Conservation (phyloP, 2,888 invertebrate species). For the Mayetiola destructor region DNA sequence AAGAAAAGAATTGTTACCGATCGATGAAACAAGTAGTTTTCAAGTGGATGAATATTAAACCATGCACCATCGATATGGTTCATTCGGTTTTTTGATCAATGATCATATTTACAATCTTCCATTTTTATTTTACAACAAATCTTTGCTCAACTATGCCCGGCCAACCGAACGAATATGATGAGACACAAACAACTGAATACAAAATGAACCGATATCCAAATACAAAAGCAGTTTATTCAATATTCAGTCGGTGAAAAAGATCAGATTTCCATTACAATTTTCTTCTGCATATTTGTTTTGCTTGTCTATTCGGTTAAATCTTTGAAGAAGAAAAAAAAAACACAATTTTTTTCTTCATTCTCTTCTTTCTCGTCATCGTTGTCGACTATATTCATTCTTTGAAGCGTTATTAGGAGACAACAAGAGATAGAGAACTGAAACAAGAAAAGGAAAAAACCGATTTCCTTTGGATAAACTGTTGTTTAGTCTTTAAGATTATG, state of each 20-base stretch:
- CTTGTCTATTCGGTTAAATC: not conserved
- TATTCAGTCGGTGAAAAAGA: slow-evolving; percentile 11
- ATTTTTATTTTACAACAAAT: too few species aligned
- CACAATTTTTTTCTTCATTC: not conserved
- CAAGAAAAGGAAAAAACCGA: not conserved
- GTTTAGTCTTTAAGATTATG: slow-evolving; percentile 1
- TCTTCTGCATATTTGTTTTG: slow-evolving; percentile 4
- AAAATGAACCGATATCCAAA: too few species aligned
- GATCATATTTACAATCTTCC: too few species aligned
- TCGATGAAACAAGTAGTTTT: slow-evolving; percentile 5
- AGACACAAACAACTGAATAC: too few species aligned
- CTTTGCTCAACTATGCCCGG: too few species aligned
- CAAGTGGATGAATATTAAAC: slow-evolving; percentile 6
- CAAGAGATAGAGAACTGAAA: not conserved
- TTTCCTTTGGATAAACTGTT: slow-evolving; percentile 2
- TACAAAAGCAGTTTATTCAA: too few species aligned
- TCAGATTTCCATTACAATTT: slow-evolving; percentile 9
- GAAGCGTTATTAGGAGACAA: not conserved
- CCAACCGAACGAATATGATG: too few species aligned
- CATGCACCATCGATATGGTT: too few species aligned
- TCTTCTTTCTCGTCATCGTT: too few species aligned
- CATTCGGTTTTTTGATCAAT: too few species aligned
- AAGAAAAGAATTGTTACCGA: slow-evolving; percentile 10
- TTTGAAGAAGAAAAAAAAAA: too few species aligned
- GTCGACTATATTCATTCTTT: too few species aligned